Percentiles rank a stretch among this genome's conserved stretches.
Conservation (phyloP, 2,797 vertebrate genomes). For the Chelmon rostratus region DNA sequence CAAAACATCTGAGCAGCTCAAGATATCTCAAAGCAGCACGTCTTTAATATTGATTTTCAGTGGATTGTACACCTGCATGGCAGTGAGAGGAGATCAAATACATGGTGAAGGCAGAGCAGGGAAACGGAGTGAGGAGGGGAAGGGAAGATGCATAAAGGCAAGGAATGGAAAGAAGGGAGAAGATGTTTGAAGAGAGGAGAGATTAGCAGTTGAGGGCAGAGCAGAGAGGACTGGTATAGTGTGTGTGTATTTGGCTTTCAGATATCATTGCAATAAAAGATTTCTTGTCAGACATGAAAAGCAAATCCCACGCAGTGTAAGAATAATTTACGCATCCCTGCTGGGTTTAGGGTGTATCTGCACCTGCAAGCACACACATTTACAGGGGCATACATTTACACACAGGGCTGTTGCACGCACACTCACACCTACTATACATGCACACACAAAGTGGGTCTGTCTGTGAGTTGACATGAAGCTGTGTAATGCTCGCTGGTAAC, state of each 20-base stretch:
- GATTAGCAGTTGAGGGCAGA: slow-evolving; percentile 38
- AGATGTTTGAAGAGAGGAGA: slow-evolving; percentile 32
- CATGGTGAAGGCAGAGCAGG: slow-evolving; percentile 17
- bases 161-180: slow-evolving; percentile 20
- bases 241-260: slow-evolving; percentile 4
- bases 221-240: slow-evolving; percentile 12
- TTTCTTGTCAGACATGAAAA: slow-evolving; percentile 59
- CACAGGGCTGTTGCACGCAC: background rate
- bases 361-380: slow-evolving; percentile 17
- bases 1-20: slow-evolving; percentile 30
- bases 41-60: slow-evolving; percentile 50
- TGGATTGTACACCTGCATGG: slow-evolving; percentile 49
- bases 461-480: slow-evolving; percentile 8
- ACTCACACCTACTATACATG: background rate
- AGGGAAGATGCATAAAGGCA: slow-evolving; percentile 13
- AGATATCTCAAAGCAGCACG: slow-evolving; percentile 26
- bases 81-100: slow-evolving; percentile 49
- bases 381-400: background rate
- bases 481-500: slow-evolving; percentile 34
- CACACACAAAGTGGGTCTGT: background rate
- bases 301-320: slow-evolving; percentile 42
- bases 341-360: slow-evolving; percentile 31
- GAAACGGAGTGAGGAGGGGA: slow-evolving; percentile 1
- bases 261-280: slow-evolving; percentile 44
- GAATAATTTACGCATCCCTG: slow-evolving; percentile 34